phyloP scores from a whole-genome alignment of 2,113 vertebrate species.

The Eurystomus gularis region DNA sequence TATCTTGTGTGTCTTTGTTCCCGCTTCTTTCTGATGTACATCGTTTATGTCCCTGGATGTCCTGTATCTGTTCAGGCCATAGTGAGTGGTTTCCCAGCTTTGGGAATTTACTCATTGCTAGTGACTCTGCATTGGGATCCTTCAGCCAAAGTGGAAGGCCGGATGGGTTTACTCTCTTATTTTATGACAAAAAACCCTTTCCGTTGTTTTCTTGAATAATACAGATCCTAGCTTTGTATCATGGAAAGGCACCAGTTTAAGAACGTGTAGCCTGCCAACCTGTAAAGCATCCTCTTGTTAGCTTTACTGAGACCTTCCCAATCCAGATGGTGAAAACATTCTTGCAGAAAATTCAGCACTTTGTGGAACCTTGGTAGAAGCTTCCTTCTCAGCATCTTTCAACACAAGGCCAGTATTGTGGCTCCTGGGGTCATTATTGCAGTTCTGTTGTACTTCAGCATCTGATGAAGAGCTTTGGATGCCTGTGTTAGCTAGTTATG shows the following conservation, averaged over 20 bases:
- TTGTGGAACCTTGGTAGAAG: not conserved
- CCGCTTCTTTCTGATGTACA: not conserved
- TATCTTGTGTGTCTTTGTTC: not conserved
- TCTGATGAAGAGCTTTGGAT: not conserved
- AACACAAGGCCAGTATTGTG: not conserved
- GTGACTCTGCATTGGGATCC: not conserved
- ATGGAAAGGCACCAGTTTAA: not conserved
- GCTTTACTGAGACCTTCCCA: not conserved
- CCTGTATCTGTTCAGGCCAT: not conserved
- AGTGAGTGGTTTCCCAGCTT: not conserved
- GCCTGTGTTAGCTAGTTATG: not conserved
- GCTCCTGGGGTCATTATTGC: not conserved
- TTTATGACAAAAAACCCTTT: not conserved
- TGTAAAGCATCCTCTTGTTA: rapidly evolving
- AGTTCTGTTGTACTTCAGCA: not conserved
- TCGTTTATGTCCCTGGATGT: not conserved
- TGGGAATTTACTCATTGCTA: not conserved
- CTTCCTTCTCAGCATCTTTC: not conserved
- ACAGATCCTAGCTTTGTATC: not conserved
- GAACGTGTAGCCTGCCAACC: not conserved
- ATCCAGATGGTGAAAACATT: not conserved
- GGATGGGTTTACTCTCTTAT: not conserved
- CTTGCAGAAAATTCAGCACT: not conserved
- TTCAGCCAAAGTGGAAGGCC: not conserved
- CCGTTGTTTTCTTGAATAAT: not conserved